A percentile compares a stretch with the other conserved stretches of the same genome.
Conservation (phyloP, 2,888 invertebrate genomes). For the Busseola fusca region DNA sequence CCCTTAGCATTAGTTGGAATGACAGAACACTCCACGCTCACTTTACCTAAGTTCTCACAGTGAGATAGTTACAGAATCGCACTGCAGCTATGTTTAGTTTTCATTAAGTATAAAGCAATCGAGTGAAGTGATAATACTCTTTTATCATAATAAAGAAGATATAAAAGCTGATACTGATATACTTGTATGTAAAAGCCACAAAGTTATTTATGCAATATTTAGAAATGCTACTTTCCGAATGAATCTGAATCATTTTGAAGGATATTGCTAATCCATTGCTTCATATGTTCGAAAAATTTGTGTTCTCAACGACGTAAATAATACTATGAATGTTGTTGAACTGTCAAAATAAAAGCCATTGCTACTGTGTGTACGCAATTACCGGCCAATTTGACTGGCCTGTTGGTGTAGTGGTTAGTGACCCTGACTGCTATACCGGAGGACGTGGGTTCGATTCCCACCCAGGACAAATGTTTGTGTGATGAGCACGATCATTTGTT, state of each 20-base stretch:
- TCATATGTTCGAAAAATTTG: neutral
- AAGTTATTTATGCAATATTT: neutral
- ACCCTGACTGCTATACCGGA: too few relatives aligned
- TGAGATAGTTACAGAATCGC: too few relatives aligned
- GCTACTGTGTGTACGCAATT: too few relatives aligned
- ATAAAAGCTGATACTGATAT: slow-evolving; percentile 10
- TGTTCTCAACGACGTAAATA: neutral
- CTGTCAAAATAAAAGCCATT: neutral
- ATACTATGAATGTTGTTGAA: neutral
- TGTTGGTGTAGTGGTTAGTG: too few relatives aligned
- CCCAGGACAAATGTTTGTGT: too few relatives aligned
- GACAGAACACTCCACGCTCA: too few relatives aligned
- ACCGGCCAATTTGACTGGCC: too few relatives aligned
- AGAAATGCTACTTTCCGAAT: neutral
- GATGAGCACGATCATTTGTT: too few relatives aligned
- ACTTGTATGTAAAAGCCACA: neutral
- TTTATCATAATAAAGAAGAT: slow-evolving; percentile 21
- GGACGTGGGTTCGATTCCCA: too few relatives aligned
- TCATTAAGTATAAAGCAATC: slow-evolving; percentile 16
- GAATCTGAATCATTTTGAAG: neutral
- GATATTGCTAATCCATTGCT: neutral
- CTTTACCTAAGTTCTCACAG: too few relatives aligned
- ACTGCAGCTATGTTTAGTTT: neutral
- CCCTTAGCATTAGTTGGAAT: too few relatives aligned
- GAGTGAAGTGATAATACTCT: slow-evolving; percentile 5